Base-by-base conservation (phyloP, 2,113 vertebrate genomes). In the Campylomormyrus tamandua region DNA sequence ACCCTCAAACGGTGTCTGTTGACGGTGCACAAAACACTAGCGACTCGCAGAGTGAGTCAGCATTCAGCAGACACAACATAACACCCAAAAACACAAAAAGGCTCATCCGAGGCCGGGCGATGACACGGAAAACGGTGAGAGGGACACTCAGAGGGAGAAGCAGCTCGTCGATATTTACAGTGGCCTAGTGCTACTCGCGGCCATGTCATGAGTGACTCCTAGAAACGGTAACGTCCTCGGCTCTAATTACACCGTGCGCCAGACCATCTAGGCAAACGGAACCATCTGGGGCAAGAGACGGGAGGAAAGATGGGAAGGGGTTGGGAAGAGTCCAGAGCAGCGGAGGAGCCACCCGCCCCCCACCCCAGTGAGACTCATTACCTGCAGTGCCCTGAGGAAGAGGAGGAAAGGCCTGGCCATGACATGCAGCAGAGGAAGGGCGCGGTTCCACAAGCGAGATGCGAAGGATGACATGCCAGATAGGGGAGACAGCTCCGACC, bases 361-460 rank as follows among this genome's bases (percentile, higher is more conserved):
- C 46, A 13, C n/a, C 66, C 45, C n/a, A 1, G 21, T 17, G 21
- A 48, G 15, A 80, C 48, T 42, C 45, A 83, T 91, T 93, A 94
- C 93, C 93, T 94, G 92, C 62, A 93, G 39, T 7, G 87, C 88
- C 80, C 74, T 88, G 91, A 92, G 83, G 88, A 93, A 53, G 83
- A 92, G 52, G 56, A 91, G 35, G 17, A 92, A 19, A 39, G 91
- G 86, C 27, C 90, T 89, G 45, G 84, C 88, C 6, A 93, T 42
- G 87, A 86, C 89, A 66, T n/a, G 66, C 80, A 94, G 52, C 21
- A 90, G 74, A 56, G 90, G 90, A 19, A 91, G 27, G 42, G 92
- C 21, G 8, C 91, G 87, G 58, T 89, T 89, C 93, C 92, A 92
- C 39, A 93, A 84, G 70, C 91, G 90, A 24, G 93, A 92, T 3